Evolutionary conservation across 2,113 vertebrate genomes (phyloP), one percentile per base, ranked within the genome.

Genomic region (Scophthalmus maximus): DNA sequence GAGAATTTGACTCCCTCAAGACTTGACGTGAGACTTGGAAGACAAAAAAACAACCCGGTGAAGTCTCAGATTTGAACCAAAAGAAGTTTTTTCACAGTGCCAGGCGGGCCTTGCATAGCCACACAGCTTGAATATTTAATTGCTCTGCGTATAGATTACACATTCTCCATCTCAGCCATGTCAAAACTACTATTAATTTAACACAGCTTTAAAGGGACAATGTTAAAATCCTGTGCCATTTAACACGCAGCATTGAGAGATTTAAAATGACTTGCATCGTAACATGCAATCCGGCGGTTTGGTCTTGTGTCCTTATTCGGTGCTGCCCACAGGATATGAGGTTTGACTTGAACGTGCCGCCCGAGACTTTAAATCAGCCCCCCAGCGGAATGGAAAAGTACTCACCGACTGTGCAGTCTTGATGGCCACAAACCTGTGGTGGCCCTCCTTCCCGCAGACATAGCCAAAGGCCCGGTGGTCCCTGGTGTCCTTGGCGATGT

Each of bases 391-490:
- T 25, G 22, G 10, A 25, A 26, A 32, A 25, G 40, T 9, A 78
- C 97, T 95, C 83, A 98, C 97, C 84, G 97, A 96, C 87, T 98
- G 96, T 29, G 96, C 93, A 4, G 96, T 97, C 92, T 99, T 99
- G 88, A 99, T 97, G 92, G 97, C 97, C 92, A 98, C 97, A 81
- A 99, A 99, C 94, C 95, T 95, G 76, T 99, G 97, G 85, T 98
- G 96, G 47, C 97, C 97, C 84, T 98, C 97, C 79, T 97, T 97
- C 59, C 97, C 97, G 30, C 97, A 99, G 5, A 98, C 96, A 2
- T 98, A 99, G 77, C 97, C 97, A 47, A 99, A 99, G 11, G 97
- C 97, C 71, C 97, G 94, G 85, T 98, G 95, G 87, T 99, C 97
- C 69, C 97, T 95, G 86, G 97, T 97, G 81, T 99, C 97, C 94